Base-by-base conservation (phyloP, 2,888 invertebrate genomes). In the Lumbricus terrestris region DNA sequence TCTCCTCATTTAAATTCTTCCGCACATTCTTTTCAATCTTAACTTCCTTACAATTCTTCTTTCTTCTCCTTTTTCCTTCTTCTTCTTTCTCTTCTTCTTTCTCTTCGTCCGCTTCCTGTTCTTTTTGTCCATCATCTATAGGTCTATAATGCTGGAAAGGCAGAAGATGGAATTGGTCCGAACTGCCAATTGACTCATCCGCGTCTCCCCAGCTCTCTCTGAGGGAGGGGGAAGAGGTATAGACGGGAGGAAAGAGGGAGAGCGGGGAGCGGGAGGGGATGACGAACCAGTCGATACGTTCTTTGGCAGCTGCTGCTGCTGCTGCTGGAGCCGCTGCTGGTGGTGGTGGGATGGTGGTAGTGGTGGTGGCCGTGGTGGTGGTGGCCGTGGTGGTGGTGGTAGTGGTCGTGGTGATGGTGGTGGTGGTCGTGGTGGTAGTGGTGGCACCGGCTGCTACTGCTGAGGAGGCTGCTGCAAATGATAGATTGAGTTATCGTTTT, bases 161-260 rank as follows among this genome's bases (percentile, higher is more conserved):
- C 69, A n/a, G 69, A 69, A n/a, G 69, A 69, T 69, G n/a, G 69
- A 69, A 69, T 69, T 69, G 69, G 69, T 69, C n/a, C 69, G 69
- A 47, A 1, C 23, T 20, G 47, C 23, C 47, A 47, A 47, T 47
- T 47, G 47, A 47, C 47, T 47, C 47, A 47, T 47, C n/a, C n/a
- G n/a, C 47, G 47, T 47, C 69, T 69, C 8, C n/a, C n/a, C n/a
- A n/a, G n/a, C 69, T 69, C 11, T n/a, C n/a, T n/a, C n/a, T n/a
- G n/a, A 29, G 69, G n/a, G 69, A 29, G 69, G n/a, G 23, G 29
- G 23, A 8, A 11, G n/a, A 13, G 13, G n/a, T 0, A 13, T 3
- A 0, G n/a, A 6, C 29, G n/a, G 11, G 69, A 69, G 69, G n/a
- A n/a, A 69, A n/a, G n/a, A 69, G 1, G n/a, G 8, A 47, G 47